Evolutionary conservation across 2,113 vertebrate species (phyloP).

Genomic region (Tachysurus vachellii): DNA sequence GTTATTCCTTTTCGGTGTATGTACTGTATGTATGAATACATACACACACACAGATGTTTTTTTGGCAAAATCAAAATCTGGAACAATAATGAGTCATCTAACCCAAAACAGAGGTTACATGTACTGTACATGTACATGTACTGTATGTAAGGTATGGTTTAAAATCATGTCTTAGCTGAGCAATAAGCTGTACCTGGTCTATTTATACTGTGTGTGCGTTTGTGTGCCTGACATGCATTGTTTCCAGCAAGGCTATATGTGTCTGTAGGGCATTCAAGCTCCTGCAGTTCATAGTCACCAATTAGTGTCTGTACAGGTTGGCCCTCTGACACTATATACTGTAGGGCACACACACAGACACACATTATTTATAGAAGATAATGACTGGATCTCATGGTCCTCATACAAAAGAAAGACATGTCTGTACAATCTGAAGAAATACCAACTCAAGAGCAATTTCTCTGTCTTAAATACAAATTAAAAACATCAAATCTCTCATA

Average conservation of each 20-base stretch:
- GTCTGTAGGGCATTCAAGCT: background rate
- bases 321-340: background rate
- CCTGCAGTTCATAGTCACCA: conserved; percentile 6
- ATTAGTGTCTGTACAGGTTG: background rate
- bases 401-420: background rate
- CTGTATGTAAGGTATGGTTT: background rate
- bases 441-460: background rate
- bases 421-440: background rate
- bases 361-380: background rate
- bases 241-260: background rate
- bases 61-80: background rate
- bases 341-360: conserved; percentile 8
- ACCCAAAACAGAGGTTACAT: background rate
- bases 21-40: no score
- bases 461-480: background rate
- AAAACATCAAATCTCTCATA: no score
- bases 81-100: background rate
- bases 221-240: background rate
- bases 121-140: background rate
- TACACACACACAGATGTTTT: no score
- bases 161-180: no score
- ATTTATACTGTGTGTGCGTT: background rate
- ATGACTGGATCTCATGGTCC: background rate
- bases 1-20: no score
- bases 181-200: no score